A percentile compares a stretch with the other conserved stretches of the same genome.
phyloP scores from a whole-genome alignment of 1,140 invertebrate species.

The Drosophila elegans region DNA sequence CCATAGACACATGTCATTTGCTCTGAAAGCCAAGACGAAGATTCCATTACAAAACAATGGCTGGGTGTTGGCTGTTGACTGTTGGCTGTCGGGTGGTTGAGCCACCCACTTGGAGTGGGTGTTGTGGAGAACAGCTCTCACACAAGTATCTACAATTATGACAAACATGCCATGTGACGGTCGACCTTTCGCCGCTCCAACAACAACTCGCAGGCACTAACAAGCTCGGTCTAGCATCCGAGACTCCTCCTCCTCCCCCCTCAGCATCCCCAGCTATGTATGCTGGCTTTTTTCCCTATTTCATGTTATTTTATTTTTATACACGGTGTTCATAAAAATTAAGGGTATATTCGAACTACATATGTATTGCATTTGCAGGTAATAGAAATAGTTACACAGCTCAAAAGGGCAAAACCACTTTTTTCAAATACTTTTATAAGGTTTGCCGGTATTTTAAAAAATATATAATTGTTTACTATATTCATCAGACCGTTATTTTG shows the following conservation, averaged over 20 bases:
- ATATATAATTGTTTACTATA: too few relatives aligned
- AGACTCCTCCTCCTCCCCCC: conserved; percentile 4
- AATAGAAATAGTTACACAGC: too few relatives aligned
- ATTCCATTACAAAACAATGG: conserved; percentile 70
- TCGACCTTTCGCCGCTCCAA: conserved; percentile 64
- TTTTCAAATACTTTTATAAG: too few relatives aligned
- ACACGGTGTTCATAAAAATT: neutral
- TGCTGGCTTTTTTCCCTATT: conserved; percentile 12
- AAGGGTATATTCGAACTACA: neutral
- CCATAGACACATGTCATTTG: conserved; percentile 61
- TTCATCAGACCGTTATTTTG: too few relatives aligned
- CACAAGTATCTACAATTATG: conserved; percentile 78
- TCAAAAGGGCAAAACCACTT: too few relatives aligned
- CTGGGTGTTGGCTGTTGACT: neutral
- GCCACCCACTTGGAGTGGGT: neutral
- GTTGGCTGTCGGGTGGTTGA: neutral
- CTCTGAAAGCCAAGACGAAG: conserved; percentile 31
- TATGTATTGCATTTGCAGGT: too few relatives aligned
- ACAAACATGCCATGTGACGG: conserved; percentile 65
- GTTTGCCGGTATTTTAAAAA: too few relatives aligned
- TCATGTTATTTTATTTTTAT: conserved; percentile 21
- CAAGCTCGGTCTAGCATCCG: conserved; percentile 41
- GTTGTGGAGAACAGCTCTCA: conserved; percentile 16
- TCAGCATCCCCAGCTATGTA: conserved; percentile 1
- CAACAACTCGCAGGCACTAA: conserved; percentile 58